Percentiles rank a stretch among this genome's conserved stretches.
phyloP scores from a whole-genome alignment of 2,797 vertebrate genomes.

The Microtus obscurus region DNA sequence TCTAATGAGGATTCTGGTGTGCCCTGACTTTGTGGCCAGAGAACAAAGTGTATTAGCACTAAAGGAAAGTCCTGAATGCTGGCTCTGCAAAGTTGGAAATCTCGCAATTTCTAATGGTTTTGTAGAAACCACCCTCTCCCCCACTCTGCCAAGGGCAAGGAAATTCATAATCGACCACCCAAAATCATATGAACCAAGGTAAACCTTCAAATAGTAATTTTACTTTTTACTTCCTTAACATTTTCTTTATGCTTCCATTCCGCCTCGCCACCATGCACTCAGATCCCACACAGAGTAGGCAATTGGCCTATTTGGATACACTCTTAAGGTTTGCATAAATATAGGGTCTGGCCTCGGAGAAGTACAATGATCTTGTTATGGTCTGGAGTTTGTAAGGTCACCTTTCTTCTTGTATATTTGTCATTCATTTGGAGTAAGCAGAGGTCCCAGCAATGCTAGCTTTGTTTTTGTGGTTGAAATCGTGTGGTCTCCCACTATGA shows the following conservation, averaged over 20 bases:
- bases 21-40: slow-evolving; percentile 1
- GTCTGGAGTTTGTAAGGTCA: background rate
- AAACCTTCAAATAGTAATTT: slow-evolving; percentile 17
- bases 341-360: background rate
- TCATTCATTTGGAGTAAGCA: background rate
- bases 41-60: background rate
- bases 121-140: background rate
- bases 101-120: background rate
- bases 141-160: background rate
- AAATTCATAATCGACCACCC: slow-evolving; percentile 1
- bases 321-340: background rate
- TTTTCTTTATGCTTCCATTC: background rate
- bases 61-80: slow-evolving; percentile 20
- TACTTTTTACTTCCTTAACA: background rate
- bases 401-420: slow-evolving; percentile 10
- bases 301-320: slow-evolving; percentile 17
- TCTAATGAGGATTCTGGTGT: background rate
- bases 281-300: background rate
- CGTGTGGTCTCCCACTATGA: background rate
- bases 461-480: slow-evolving; percentile 51
- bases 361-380: background rate
- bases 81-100: background rate
- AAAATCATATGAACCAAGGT: background rate
- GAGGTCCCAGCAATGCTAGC: background rate
- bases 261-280: background rate